Base-by-base conservation (phyloP, 1,140 invertebrate species). In the Whitmania pigra region DNA sequence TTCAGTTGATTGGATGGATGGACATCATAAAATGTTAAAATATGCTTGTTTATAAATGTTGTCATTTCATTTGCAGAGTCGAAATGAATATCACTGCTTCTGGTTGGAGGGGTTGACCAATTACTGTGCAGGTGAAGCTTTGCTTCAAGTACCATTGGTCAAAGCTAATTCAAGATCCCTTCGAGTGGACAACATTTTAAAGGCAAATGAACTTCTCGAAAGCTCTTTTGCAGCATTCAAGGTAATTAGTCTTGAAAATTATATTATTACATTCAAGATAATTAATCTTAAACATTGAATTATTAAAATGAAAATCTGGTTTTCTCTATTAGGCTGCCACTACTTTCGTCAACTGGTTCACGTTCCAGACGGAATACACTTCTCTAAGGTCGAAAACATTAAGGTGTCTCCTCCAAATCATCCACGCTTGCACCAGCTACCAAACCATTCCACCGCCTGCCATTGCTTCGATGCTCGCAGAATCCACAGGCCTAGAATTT, bases 381-480 rank as follows among this genome's bases (percentile, higher is more conserved):
- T 87, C 85, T 76, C 81, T 89, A 18, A 83, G 91, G 11, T 87
- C 87, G 22, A 88, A 91, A 81, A 87, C 91, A 76, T 82, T 95
- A 20, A 88, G 90, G 74, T 87, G 88, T 22, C 84, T 92, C 43
- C 43, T 69, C 15, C 25, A 40, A 40, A 49, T 69, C 67, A 49
- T 69, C 29, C 87, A 88, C 49, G 88, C 89, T 0, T 91, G 90
- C 77, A 87, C 88, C 77, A 89, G 90, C 55, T 85, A 94, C 36
- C 90, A 90, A 76, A 92, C 92, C 72, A 90, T 92, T 67, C 93
- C 93, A 29, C 92, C 93, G 40, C 92, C 93, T 3, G 93, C 93
- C 3, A 93, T 95, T 74, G 91, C 92, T 0, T 86, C 88, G 0
- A 88, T 90, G 15, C 86, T 92, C 66, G 91, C 90, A 0, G 84